phyloP scores from a whole-genome alignment of 2,888 invertebrate species.

The Acleris literana region DNA sequence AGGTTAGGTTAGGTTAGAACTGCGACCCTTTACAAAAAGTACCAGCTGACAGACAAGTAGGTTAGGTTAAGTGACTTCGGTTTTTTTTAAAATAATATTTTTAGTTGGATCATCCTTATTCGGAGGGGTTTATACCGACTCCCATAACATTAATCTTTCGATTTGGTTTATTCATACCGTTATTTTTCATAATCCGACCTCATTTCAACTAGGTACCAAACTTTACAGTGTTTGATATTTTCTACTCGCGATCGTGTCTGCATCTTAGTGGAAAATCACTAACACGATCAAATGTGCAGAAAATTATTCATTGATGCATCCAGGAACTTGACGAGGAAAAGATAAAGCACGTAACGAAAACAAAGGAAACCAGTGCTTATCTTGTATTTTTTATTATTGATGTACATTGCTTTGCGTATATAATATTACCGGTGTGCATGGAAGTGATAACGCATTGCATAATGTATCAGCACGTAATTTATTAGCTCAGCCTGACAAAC shows the following conservation, averaged over 20 bases:
- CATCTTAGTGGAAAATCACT: background rate
- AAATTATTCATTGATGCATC: slow-evolving; percentile 32
- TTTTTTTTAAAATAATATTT: no score
- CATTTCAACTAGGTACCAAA: no score
- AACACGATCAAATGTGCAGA: slow-evolving; percentile 22
- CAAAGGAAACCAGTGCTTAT: slow-evolving; percentile 33
- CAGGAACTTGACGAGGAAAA: slow-evolving; percentile 36
- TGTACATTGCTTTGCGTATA: slow-evolving; percentile 19
- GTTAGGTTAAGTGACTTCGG: no score
- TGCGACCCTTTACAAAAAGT: no score
- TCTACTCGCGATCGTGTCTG: background rate
- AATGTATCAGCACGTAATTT: slow-evolving; percentile 4
- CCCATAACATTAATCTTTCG: no score
- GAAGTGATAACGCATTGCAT: slow-evolving; percentile 25
- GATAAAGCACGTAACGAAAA: slow-evolving; percentile 36
- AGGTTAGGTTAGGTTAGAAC: no score
- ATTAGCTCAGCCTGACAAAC: background rate
- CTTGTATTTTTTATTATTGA: slow-evolving; percentile 26
- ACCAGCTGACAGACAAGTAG: no score
- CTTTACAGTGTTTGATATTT: background rate
- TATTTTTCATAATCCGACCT: no score
- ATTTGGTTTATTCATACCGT: no score
- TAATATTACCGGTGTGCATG: slow-evolving; percentile 20
- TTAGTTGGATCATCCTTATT: no score
- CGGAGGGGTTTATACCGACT: no score